Evolutionary conservation across 2,888 invertebrate genomes (phyloP).

Genomic region (Aelia acuminata): DNA sequence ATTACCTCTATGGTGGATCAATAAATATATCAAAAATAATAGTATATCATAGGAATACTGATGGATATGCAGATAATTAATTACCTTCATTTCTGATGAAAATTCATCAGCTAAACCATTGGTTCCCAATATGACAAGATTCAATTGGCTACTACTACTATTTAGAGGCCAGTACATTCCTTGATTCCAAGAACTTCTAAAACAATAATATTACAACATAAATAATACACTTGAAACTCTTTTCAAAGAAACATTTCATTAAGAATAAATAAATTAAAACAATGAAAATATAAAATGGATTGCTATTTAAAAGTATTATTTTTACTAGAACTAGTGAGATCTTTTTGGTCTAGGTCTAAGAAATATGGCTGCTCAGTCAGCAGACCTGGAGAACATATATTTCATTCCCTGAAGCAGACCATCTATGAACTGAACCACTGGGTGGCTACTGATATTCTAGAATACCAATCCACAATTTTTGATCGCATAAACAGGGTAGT

Average conservation of each 20-base stretch:
- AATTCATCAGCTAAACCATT: conserved; percentile 90
- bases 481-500: no score
- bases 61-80: background rate
- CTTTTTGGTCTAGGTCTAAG: no score
- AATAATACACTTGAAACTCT: background rate
- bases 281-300: background rate
- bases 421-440: no score
- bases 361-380: no score
- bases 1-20: background rate
- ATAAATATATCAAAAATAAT: background rate
- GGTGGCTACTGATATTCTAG: no score
- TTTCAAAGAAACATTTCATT: conserved; percentile 2
- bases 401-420: no score
- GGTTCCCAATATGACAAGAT: conserved; percentile 89
- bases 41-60: background rate
- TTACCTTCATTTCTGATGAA: conserved; percentile 82
- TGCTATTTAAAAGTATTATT: no score
- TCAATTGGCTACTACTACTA: conserved; percentile 81
- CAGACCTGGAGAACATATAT: no score
- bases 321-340: no score
- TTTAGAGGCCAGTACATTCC: conserved; percentile 77
- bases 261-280: conserved; percentile 16
- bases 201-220: conserved; percentile 60
- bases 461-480: no score
- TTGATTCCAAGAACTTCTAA: conserved; percentile 76